Conservation (phyloP, 2,888 invertebrate species). For the Spilarctia lutea region DNA sequence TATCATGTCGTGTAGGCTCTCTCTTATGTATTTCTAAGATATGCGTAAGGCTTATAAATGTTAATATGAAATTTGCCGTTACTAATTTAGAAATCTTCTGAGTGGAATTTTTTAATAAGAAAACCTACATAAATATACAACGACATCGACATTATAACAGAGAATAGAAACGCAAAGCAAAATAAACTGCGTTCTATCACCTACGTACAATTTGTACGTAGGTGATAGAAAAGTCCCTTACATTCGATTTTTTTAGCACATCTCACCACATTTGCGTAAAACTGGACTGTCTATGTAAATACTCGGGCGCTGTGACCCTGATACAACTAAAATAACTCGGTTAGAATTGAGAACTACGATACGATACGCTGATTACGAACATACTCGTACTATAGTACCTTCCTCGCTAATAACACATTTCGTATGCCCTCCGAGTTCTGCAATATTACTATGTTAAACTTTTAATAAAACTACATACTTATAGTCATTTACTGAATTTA, state of each 20-base stretch:
- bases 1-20: not conserved
- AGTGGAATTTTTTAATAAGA: not conserved
- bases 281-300: constrained; percentile 63
- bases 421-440: not conserved
- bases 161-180: not conserved
- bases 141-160: not conserved
- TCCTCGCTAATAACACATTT: constrained; percentile 30
- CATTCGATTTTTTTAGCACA: constrained; percentile 29
- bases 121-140: not conserved
- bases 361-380: constrained; percentile 66
- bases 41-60: not conserved
- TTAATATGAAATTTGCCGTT: not conserved
- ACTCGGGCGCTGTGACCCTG: constrained; percentile 71
- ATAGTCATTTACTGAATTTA: not conserved
- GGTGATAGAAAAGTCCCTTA: constrained; percentile 19
- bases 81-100: not conserved
- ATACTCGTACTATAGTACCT: constrained; percentile 52
- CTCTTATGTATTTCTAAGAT: not conserved
- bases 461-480: not conserved
- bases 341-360: constrained; percentile 67
- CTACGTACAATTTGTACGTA: not conserved
- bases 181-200: too few relatives aligned
- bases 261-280: constrained; percentile 46
- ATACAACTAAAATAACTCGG: constrained; percentile 81
- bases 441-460: not conserved